These are phyloP conservation scores for Diadophis punctatus DNA, from an alignment of 2,113 vertebrate species.

Conservation along the genomic window DNA sequence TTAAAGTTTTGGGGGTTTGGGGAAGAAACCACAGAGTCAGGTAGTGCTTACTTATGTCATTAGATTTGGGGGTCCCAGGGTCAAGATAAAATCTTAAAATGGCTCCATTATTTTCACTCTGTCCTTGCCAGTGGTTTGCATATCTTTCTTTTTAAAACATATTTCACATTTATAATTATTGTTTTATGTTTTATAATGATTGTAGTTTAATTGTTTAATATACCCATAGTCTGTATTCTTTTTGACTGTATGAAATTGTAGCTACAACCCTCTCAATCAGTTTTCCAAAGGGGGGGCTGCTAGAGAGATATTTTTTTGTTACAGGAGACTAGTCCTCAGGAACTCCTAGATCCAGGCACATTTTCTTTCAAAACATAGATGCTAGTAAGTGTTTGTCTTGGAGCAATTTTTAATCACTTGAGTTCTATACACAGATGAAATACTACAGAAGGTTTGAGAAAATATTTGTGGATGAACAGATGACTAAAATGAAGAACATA, in stretches of 20 bases:
- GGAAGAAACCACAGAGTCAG: too few species aligned
- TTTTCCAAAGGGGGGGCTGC: neutral
- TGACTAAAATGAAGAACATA: neutral
- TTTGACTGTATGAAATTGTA: neutral
- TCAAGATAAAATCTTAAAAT: neutral
- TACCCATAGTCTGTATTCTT: neutral
- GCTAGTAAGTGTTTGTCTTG: neutral
- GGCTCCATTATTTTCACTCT: neutral
- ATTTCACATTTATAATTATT: neutral
- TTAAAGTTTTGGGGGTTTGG: too few species aligned
- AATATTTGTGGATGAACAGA: slow-evolving; percentile 26
- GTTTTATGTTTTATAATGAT: neutral
- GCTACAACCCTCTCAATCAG: neutral
- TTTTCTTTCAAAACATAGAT: neutral
- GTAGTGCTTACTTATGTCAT: too few species aligned
- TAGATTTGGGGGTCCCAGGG: neutral
- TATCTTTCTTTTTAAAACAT: neutral
- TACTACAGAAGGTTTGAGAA: neutral
- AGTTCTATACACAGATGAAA: neutral
- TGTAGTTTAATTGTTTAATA: neutral
- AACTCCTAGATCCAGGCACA: neutral
- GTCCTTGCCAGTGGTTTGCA: neutral
- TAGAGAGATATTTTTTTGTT: neutral
- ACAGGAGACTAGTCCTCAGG: neutral
- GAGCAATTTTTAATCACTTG: neutral